Evolutionary conservation across 2,113 vertebrate genomes (phyloP).

Genomic region (Nansenia antarctica): DNA sequence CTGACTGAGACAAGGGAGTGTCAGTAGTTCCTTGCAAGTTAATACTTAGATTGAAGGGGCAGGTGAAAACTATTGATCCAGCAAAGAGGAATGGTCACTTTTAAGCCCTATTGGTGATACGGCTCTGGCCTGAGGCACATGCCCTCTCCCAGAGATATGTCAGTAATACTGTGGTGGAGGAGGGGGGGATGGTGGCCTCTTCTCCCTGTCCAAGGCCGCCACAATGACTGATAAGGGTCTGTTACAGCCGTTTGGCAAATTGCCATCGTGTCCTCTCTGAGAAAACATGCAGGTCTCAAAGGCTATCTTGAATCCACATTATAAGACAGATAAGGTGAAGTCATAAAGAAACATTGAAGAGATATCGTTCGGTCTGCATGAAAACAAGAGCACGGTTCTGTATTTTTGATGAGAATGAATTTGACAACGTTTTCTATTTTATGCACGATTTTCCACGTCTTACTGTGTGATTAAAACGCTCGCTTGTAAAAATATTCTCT

Average conservation of each 20-base stretch:
- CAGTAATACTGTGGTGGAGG: slow-evolving; percentile 9
- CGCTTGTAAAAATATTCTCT: neutral
- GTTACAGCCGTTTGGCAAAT: neutral
- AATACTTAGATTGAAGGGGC: slow-evolving; percentile 1
- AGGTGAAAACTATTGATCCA: slow-evolving; percentile 18
- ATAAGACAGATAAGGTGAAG: neutral
- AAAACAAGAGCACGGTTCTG: neutral
- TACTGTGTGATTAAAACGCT: neutral
- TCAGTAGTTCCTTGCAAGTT: slow-evolving; percentile 1
- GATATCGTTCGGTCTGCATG: too few relatives aligned
- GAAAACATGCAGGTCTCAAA: neutral
- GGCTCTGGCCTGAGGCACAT: slow-evolving; percentile 19
- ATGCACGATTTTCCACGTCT: neutral
- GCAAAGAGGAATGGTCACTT: slow-evolving; percentile 14
- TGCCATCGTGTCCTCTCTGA: neutral
- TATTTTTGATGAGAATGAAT: neutral
- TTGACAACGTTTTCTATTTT: neutral
- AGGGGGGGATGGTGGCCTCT: slow-evolving; percentile 15
- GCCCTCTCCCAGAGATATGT: slow-evolving; percentile 14
- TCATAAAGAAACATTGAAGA: neutral
- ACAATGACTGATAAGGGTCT: slow-evolving; percentile 17
- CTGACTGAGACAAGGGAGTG: neutral
- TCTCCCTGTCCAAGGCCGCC: slow-evolving; percentile 3
- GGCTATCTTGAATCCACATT: slow-evolving; percentile 4
- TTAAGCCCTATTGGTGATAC: slow-evolving; percentile 21